phyloP scores from a whole-genome alignment of 2,797 vertebrate species.

The Anguilla pacifica region DNA sequence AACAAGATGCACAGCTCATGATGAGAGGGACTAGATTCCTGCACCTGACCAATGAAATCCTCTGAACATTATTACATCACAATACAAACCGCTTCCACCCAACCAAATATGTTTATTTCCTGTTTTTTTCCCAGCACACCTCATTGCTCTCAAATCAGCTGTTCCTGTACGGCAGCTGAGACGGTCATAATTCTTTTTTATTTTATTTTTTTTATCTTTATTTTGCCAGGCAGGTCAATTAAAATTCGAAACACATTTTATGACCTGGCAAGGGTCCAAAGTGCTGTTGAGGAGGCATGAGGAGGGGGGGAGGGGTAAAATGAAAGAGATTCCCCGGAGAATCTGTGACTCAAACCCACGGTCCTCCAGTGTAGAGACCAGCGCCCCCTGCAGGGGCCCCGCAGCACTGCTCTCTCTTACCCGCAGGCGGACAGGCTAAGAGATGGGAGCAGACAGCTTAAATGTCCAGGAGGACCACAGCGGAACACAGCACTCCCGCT shows the following conservation, averaged over 20 bases:
- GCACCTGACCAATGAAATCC: background rate
- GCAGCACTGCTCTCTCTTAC: background rate
- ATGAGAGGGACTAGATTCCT: background rate
- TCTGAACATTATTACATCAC: background rate
- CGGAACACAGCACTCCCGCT: background rate
- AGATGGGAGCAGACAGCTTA: background rate
- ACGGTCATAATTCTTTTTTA: too few relatives aligned
- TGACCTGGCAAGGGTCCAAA: too few relatives aligned
- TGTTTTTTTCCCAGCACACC: background rate
- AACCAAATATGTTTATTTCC: background rate
- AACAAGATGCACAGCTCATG: background rate
- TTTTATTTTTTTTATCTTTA: too few relatives aligned
- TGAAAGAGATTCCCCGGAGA: background rate
- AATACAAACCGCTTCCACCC: background rate
- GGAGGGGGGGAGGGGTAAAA: too few relatives aligned
- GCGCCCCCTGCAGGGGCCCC: background rate
- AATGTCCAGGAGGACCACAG: background rate
- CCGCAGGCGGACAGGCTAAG: background rate
- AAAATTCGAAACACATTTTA: too few relatives aligned
- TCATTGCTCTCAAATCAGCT: background rate
- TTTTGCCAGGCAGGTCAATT: too few relatives aligned
- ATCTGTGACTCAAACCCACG: background rate
- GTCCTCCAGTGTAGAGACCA: background rate
- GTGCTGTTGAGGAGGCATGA: too few relatives aligned
- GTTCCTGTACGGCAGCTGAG: background rate